Evolutionary conservation across 1,140 invertebrate species (phyloP).

Genomic region (Sweltsa coloradensis): DNA sequence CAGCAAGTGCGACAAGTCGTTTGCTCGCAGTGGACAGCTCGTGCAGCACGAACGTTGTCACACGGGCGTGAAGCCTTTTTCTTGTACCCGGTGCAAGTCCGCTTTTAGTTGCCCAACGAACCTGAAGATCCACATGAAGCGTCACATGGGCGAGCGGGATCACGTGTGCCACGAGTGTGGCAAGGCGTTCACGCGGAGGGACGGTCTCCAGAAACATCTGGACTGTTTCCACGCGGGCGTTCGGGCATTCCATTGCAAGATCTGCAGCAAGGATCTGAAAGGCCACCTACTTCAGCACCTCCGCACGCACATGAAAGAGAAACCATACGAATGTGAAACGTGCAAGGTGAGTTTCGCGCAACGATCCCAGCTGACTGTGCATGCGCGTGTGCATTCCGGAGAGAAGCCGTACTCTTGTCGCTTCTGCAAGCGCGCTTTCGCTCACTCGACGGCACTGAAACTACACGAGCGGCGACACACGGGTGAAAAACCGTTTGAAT

Average conservation of each 20-base stretch:
- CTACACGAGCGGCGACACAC: conserved; percentile 64
- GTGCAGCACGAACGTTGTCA: conserved; percentile 81
- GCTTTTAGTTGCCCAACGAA: conserved; percentile 70
- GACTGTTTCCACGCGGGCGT: conserved; percentile 62
- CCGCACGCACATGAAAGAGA: conserved; percentile 55
- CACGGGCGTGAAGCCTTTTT: conserved; percentile 60
- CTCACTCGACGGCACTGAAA: conserved; percentile 72
- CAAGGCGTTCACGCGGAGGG: conserved; percentile 53
- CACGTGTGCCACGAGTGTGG: conserved; percentile 84
- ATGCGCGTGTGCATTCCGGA: conserved; percentile 81
- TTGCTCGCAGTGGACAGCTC: conserved; percentile 66
- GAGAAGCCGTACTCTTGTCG: conserved; percentile 70
- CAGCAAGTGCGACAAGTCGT: conserved; percentile 64
- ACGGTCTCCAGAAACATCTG: conserved; percentile 70
- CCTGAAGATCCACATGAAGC: conserved; percentile 57
- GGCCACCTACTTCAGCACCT: conserved; percentile 77
- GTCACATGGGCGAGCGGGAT: conserved; percentile 77
- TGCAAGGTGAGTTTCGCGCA: conserved; percentile 77
- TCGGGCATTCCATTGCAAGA: conserved; percentile 70
- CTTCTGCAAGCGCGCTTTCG: conserved; percentile 68
- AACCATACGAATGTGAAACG: conserved; percentile 42
- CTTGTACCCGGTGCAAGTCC: conserved; percentile 63
- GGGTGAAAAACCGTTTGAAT: conserved; percentile 72
- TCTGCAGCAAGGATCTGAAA: conserved; percentile 83
- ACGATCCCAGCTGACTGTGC: conserved; percentile 85